Evolutionary conservation across 2,797 vertebrate species (phyloP).

Genomic region (Pseudotriccus pelzelni): DNA sequence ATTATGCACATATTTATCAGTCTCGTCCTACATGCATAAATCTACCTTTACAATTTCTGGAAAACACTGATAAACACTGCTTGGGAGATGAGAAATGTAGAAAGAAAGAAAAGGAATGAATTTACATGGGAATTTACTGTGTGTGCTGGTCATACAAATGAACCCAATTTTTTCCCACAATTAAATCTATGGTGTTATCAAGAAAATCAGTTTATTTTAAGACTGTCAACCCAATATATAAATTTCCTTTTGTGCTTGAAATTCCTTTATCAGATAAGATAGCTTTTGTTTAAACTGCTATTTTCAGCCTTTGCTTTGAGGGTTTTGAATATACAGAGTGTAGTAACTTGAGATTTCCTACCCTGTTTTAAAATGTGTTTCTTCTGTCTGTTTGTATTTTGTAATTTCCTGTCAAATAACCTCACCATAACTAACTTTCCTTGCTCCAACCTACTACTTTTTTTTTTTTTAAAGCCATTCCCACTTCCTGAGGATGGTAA

Average conservation of each 20-base stretch:
- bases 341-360: constrained; percentile 80
- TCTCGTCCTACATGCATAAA: constrained; percentile 24
- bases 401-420: constrained; percentile 85
- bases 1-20: constrained; percentile 62
- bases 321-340: constrained; percentile 70
- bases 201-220: constrained; percentile 77
- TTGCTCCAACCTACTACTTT: constrained; percentile 61
- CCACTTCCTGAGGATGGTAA: constrained; percentile 80
- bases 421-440: constrained; percentile 82
- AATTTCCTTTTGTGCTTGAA: constrained; percentile 77
- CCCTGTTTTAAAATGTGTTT: constrained; percentile 77
- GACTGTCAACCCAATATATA: constrained; percentile 74
- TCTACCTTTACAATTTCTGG: constrained; percentile 49
- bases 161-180: constrained; percentile 77
- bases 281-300: constrained; percentile 80
- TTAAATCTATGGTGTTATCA: constrained; percentile 74
- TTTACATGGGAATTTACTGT: constrained; percentile 71
- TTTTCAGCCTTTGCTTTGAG: constrained; percentile 80
- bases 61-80: constrained; percentile 48
- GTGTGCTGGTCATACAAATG: constrained; percentile 70
- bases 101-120: constrained; percentile 64
- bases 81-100: constrained; percentile 40
- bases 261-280: constrained; percentile 79
- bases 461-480: constrained; percentile 31
- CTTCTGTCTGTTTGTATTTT: constrained; percentile 82